Evolutionary conservation across 2,888 invertebrate genomes (phyloP).

Genomic region (Zaprionus obscuricornis): DNA sequence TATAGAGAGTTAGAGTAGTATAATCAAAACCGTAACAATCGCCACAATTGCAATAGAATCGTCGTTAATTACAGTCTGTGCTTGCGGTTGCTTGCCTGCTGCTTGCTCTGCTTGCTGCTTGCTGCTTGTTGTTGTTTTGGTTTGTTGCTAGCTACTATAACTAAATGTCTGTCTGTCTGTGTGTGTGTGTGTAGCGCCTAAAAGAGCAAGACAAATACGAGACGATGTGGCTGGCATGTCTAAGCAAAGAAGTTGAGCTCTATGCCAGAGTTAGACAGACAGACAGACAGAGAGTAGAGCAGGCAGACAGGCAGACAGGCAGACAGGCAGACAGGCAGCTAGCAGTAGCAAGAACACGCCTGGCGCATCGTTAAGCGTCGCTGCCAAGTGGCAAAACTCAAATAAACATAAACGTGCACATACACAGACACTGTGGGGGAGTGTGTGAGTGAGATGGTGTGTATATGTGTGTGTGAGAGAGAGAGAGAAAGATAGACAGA

Average conservation of each 20-base stretch:
- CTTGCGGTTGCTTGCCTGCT: constrained; percentile 58
- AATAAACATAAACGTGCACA: constrained; percentile 75
- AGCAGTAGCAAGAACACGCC: constrained; percentile 46
- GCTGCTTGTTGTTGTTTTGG: not conserved
- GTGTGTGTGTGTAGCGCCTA: constrained; percentile 53
- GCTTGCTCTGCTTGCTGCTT: constrained; percentile 5
- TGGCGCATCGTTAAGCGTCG: constrained; percentile 76
- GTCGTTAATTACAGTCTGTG: constrained; percentile 81
- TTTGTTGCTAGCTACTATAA: too few relatives aligned
- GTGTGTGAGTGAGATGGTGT: too few relatives aligned
- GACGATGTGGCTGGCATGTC: constrained; percentile 43
- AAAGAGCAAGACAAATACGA: constrained; percentile 75
- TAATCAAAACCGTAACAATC: constrained; percentile 81
- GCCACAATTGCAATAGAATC: constrained; percentile 82
- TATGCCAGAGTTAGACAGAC: constrained; percentile 3
- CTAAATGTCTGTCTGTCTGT: constrained; percentile 10
- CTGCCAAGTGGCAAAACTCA: constrained; percentile 78
- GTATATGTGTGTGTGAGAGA: constrained; percentile 1
- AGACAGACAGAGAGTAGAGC: constrained; percentile 2
- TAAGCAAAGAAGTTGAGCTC: constrained; percentile 34
- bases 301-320: not conserved
- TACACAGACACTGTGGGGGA: constrained; percentile 38
- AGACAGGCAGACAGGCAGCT: constrained; percentile 12
- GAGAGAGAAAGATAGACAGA: not conserved
- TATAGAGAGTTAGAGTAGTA: constrained; percentile 26